Conservation (phyloP, 2,113 vertebrate genomes). For the Bettongia penicillata region DNA sequence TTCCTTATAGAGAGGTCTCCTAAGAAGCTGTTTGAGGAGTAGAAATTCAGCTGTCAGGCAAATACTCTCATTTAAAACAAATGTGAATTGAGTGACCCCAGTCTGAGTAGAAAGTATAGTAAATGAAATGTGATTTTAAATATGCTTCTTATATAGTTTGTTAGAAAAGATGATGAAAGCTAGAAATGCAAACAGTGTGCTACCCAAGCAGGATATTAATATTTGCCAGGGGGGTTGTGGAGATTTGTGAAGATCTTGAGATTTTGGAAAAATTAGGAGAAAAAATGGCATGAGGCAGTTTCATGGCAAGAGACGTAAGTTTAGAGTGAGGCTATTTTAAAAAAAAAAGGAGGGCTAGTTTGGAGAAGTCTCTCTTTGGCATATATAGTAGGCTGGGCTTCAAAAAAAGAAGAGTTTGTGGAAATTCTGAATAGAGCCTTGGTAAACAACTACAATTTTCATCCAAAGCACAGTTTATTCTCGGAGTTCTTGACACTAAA, state of each 20-base stretch:
- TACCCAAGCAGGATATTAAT: not conserved
- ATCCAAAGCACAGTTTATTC: not conserved
- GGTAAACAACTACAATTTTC: not conserved
- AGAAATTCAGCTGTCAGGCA: not conserved
- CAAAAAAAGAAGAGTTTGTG: not conserved
- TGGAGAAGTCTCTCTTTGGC: not conserved
- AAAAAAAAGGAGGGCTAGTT: not conserved
- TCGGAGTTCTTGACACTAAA: not conserved
- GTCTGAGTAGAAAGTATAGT: not conserved
- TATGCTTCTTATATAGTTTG: not conserved
- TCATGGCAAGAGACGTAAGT: not conserved
- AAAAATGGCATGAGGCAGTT: not conserved
- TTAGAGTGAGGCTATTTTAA: not conserved
- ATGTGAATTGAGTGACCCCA: not conserved
- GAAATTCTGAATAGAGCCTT: not conserved
- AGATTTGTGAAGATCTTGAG: not conserved
- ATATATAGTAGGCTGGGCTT: not conserved
- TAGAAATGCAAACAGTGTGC: not conserved
- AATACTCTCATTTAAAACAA: not conserved
- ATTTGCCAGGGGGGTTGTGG: not conserved
- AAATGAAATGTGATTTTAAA: not conserved
- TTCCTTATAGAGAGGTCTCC: not conserved
- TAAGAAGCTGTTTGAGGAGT: not conserved
- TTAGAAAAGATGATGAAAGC: not conserved
- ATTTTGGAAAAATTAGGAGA: not conserved